phyloP scores from a whole-genome alignment of 92 coral and sea anemone species.

The Paramuricea clavata region DNA sequence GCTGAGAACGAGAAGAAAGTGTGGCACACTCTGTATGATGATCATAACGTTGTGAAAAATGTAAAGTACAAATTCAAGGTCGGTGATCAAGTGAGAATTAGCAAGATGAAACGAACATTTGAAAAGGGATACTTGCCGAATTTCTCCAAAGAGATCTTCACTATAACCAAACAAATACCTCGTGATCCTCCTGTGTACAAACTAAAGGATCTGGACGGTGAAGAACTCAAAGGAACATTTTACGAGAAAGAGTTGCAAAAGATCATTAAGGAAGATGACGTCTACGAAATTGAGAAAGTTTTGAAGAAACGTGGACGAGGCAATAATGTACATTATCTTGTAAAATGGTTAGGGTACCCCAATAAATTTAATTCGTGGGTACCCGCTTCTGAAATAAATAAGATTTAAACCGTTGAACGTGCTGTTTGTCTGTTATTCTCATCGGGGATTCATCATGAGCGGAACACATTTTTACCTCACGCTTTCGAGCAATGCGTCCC shows the following conservation, averaged over 20 bases:
- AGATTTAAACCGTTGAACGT: background rate
- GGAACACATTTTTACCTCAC: background rate
- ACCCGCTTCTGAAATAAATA: background rate
- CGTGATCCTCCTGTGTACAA: background rate
- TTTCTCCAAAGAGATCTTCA: background rate
- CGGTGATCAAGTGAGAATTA: conserved; percentile 14
- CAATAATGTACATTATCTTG: conserved; percentile 30
- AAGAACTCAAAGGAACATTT: conserved; percentile 41
- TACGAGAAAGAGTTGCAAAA: conserved; percentile 41
- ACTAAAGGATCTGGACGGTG: background rate
- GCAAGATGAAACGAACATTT: background rate
- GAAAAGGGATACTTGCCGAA: background rate
- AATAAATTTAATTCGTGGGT: conserved; percentile 67
- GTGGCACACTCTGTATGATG: background rate
- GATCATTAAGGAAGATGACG: conserved; percentile 12
- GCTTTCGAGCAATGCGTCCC: conserved; percentile 6
- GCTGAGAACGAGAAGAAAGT: conserved; percentile 43
- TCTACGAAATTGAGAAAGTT: conserved; percentile 19
- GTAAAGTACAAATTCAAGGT: background rate
- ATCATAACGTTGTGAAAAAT: background rate
- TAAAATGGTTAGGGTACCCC: conserved; percentile 56
- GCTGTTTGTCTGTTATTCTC: background rate
- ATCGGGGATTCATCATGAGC: background rate
- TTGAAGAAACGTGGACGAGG: conserved; percentile 43
- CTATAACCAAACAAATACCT: background rate